phyloP scores from a whole-genome alignment of 2,797 vertebrate genomes.

The Peromyscus aztecus region DNA sequence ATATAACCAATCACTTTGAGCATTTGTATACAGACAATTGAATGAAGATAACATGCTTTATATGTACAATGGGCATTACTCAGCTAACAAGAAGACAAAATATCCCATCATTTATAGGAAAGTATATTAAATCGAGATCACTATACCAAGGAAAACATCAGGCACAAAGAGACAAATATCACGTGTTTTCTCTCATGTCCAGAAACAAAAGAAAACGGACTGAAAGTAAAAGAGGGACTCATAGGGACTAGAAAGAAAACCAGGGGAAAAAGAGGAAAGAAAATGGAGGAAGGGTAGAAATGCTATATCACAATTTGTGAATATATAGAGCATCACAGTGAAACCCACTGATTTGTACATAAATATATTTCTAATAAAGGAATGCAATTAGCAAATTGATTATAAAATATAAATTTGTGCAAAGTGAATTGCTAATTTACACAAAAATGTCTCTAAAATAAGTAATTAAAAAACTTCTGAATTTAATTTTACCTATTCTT shows the following conservation, averaged over 20 bases:
- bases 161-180: not conserved
- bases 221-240: not conserved
- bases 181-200: not conserved
- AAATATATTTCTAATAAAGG: not conserved
- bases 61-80: no score
- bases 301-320: not conserved
- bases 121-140: not conserved
- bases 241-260: not conserved
- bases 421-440: not conserved
- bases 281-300: not conserved
- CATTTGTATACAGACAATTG: no score
- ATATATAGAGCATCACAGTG: no score
- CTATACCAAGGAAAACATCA: not conserved
- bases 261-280: no score
- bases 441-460: not conserved
- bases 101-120: not conserved
- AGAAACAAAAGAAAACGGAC: not conserved
- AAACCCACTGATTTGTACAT: not conserved
- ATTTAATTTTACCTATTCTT: conserved; percentile 9
- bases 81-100: not conserved
- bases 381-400: not conserved
- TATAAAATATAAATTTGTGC: not conserved
- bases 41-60: not conserved
- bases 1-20: not conserved
- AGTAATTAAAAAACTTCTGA: not conserved